Evolutionary conservation across 2,113 vertebrate species (phyloP).

Genomic region (Leuciscus idus): DNA sequence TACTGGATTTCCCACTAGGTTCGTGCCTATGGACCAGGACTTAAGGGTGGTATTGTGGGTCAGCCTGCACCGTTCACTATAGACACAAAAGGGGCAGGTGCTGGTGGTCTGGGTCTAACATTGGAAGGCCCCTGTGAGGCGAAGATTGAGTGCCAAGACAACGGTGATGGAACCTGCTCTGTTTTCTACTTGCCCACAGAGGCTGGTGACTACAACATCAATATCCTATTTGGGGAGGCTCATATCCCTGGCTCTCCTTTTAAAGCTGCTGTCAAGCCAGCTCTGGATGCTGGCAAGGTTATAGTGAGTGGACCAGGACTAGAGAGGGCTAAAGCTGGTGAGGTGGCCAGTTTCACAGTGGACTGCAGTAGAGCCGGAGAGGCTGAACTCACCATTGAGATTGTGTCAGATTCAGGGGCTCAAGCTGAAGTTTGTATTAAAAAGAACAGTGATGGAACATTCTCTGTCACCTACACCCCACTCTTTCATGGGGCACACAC

Average conservation of each 20-base stretch:
- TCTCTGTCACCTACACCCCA: constrained; percentile 90
- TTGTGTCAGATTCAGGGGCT: constrained; percentile 85
- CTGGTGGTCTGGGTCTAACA: constrained; percentile 86
- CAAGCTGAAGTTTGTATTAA: constrained; percentile 91
- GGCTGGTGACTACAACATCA: constrained; percentile 86
- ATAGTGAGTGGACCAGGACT: constrained; percentile 87
- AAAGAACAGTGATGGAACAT: constrained; percentile 89
- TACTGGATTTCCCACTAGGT: constrained; percentile 73
- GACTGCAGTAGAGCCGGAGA: constrained; percentile 90
- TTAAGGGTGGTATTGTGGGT: constrained; percentile 86
- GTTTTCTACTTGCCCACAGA: constrained; percentile 91
- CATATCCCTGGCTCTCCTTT: constrained; percentile 95
- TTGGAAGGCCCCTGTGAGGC: constrained; percentile 92
- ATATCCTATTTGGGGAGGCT: constrained; percentile 86
- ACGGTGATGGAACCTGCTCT: constrained; percentile 87
- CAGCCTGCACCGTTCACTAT: constrained; percentile 88
- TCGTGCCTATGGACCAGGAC: constrained; percentile 87
- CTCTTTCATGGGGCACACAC: constrained; percentile 88
- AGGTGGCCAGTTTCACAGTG: constrained; percentile 86
- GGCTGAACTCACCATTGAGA: constrained; percentile 92
- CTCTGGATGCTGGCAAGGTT: constrained; percentile 88
- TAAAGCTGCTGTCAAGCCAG: constrained; percentile 79
- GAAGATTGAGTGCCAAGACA: constrained; percentile 92
- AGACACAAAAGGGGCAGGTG: constrained; percentile 89
- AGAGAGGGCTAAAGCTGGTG: constrained; percentile 83